Conservation (phyloP, 1,140 invertebrate genomes). For the Procambarus clarkii region DNA sequence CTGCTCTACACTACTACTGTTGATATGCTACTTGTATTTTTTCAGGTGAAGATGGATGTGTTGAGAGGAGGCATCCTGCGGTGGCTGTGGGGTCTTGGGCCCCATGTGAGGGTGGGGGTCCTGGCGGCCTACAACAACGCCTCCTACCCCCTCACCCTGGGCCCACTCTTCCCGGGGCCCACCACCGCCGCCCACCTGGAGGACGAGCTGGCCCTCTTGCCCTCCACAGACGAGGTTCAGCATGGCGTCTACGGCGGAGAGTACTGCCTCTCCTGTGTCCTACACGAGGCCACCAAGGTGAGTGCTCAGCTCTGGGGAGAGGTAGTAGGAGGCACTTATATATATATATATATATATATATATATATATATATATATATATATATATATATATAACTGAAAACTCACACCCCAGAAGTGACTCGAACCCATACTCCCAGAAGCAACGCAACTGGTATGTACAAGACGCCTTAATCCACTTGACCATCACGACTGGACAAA, state of each 20-base stretch:
- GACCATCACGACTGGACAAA: no score
- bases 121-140: slow-evolving; percentile 69
- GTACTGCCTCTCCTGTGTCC: slow-evolving; percentile 66
- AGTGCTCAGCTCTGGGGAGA: neutral
- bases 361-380: no score
- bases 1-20: no score
- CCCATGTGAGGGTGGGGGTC: slow-evolving; percentile 54
- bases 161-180: slow-evolving; percentile 63
- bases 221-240: slow-evolving; percentile 58
- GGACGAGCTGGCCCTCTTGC: slow-evolving; percentile 63
- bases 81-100: slow-evolving; percentile 69
- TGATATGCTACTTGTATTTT: neutral
- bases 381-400: no score
- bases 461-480: no score
- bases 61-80: slow-evolving; percentile 68
- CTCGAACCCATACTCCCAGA: no score
- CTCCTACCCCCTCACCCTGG: slow-evolving; percentile 66
- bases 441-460: no score
- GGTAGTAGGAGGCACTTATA: no score
- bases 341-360: no score
- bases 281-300: slow-evolving; percentile 65
- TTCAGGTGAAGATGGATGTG: slow-evolving; percentile 54
- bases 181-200: slow-evolving; percentile 59
- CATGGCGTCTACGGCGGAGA: slow-evolving; percentile 62
- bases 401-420: no score